Base-by-base conservation (phyloP, 2,797 vertebrate species). In the Moxostoma hubbsi region DNA sequence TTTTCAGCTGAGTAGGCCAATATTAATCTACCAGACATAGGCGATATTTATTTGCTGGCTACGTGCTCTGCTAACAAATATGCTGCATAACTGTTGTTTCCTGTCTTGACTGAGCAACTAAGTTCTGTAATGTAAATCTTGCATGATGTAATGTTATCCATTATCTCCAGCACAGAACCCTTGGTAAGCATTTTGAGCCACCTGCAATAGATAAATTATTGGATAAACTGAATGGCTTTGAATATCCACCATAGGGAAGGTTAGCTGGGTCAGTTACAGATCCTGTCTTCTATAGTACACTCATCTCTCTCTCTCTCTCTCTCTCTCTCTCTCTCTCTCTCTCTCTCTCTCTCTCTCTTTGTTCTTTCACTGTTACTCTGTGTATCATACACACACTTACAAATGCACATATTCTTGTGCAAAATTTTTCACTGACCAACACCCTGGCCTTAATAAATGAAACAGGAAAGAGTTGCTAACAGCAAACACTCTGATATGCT, bases 71-170 rank as follows among this genome's bases (percentile, higher is more conserved):
- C 36, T 83, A 81, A 74, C 74, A 82, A 78, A 72, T 75, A 79
- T 18, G 2, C 36, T 83, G 80, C 84, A 85, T 73, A 72, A 82
- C 85, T 80, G 75, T 75, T 68, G 36, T 66, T 75, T 66, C 69
- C 58, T 79, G 75, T 81, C 76, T 83, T 81, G 58, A 83, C 78
- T 69, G 73, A 64, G 77, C 75, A 76, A 75, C 79, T 84, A 79
- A 43, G 70, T 66, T 82, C 58, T 86, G 87, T 92, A 93, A 88
- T 91, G 82, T 81, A 86, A 86, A 87, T 84, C 77, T 83, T 78
- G 85, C 84, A 86, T 83, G 88, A 85, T 88, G 91, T 85, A 93
- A 92, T 86, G 67, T 82, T 88, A 93, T 90, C 88, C 85, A 82
- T 81, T 74, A 68, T 85, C 79, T 83, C 79, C 16, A 2, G 72